Conservation (phyloP, 2,888 invertebrate species). For the Portevinia maculata region DNA sequence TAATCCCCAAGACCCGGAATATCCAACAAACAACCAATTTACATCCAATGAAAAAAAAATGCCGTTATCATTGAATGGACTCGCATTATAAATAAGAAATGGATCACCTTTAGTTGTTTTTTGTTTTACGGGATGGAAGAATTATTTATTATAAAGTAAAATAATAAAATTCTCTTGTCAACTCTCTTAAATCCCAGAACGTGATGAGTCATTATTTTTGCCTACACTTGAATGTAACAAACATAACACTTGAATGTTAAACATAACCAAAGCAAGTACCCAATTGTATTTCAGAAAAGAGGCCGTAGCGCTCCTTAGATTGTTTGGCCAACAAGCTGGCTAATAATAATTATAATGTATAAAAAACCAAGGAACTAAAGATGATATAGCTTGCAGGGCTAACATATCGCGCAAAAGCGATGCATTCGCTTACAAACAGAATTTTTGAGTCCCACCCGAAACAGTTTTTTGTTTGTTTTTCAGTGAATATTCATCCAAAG, state of each 20-base stretch:
- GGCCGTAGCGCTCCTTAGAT: slow-evolving; percentile 7
- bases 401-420: slow-evolving; percentile 14
- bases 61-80: no score
- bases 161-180: neutral
- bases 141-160: no score
- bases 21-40: no score
- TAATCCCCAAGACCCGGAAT: no score
- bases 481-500: slow-evolving; percentile 27
- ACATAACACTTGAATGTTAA: slow-evolving; percentile 3
- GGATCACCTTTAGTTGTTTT: no score
- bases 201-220: slow-evolving; percentile 6
- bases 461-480: slow-evolving; percentile 16
- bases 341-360: slow-evolving; percentile 46
- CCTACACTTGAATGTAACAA: slow-evolving; percentile 22
- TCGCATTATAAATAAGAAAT: no score
- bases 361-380: slow-evolving; percentile 36
- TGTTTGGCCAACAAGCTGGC: slow-evolving; percentile 18
- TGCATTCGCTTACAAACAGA: slow-evolving; percentile 57
- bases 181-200: neutral
- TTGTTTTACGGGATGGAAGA: no score
- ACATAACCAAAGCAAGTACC: slow-evolving; percentile 34
- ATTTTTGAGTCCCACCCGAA: slow-evolving; percentile 65
- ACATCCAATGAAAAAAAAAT: no score
- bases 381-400: slow-evolving; percentile 35
- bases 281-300: slow-evolving; percentile 29